These are phyloP conservation scores for Marcusenius ussheri DNA, from an alignment of 2,113 vertebrate species.

Conservation along the genomic window DNA sequence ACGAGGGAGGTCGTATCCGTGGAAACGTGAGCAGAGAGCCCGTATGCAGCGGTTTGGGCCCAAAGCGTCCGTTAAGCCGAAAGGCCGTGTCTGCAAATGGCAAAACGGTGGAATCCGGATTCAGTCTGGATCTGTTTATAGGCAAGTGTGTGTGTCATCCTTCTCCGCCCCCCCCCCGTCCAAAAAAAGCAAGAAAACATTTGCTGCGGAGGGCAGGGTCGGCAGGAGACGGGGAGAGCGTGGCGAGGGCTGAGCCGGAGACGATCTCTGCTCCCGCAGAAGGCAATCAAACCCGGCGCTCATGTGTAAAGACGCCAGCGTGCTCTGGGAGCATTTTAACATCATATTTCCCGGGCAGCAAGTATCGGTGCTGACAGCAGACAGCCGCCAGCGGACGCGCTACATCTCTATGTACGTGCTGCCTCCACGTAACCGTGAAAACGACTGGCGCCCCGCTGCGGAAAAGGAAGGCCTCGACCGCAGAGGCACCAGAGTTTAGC, in stretches of 20 bases:
- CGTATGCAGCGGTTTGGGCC: conserved; percentile 19
- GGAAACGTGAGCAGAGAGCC: not conserved
- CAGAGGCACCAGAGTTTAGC: conserved; percentile 15
- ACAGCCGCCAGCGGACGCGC: conserved; percentile 48
- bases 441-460: not conserved
- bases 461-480: conserved; percentile 42
- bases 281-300: conserved; percentile 68
- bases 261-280: conserved; percentile 49
- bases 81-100: not conserved
- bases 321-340: conserved; percentile 65
- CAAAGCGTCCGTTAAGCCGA: conserved; percentile 24
- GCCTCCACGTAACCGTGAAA: conserved; percentile 32
- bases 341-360: conserved; percentile 62
- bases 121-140: not conserved
- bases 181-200: not conserved
- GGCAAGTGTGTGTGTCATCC: conserved; percentile 6
- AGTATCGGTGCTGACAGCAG: conserved; percentile 63
- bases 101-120: not conserved
- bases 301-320: conserved; percentile 69
- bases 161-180: not conserved
- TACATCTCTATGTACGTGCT: conserved; percentile 59
- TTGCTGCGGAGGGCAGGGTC: conserved; percentile 36
- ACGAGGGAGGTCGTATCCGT: conserved; percentile 38
- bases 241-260: conserved; percentile 47
- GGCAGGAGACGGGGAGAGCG: conserved; percentile 34